Percentiles rank a stretch among this genome's conserved stretches.
Conservation (phyloP, 2,113 vertebrate species). For the Apodemus sylvaticus region DNA sequence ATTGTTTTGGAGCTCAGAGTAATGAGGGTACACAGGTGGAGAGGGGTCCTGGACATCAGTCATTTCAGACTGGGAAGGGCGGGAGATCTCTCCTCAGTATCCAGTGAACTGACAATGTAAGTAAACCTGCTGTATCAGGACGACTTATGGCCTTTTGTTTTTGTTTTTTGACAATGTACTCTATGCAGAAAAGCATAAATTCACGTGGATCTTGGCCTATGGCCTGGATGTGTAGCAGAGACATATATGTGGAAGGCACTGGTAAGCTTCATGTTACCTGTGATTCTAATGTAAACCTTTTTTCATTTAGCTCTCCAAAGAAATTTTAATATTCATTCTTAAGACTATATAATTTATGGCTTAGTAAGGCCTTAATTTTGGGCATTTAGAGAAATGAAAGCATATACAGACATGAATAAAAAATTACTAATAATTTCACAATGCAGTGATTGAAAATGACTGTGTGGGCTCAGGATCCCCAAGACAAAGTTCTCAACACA, state of each 20-base stretch:
- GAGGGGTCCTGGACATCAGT: background rate
- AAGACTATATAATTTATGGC: background rate
- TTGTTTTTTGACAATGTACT: slow-evolving; percentile 39
- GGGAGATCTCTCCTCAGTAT: background rate
- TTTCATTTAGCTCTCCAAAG: background rate
- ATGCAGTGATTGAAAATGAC: background rate
- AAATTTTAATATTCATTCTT: slow-evolving; percentile 2
- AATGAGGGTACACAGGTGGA: slow-evolving; percentile 43
- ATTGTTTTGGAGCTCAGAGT: slow-evolving; percentile 57
- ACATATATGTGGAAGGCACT: background rate
- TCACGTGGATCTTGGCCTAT: background rate
- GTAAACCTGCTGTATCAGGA: background rate
- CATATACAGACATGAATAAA: background rate
- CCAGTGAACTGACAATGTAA: background rate
- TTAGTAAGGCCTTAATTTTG: background rate
- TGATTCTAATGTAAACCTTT: background rate
- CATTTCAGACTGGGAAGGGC: slow-evolving; percentile 12
- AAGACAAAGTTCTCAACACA: background rate
- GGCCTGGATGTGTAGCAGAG: slow-evolving; percentile 15
- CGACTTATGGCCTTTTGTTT: background rate
- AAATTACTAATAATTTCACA: background rate
- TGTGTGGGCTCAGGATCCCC: background rate
- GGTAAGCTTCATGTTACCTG: background rate
- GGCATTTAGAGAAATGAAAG: slow-evolving; percentile 17
- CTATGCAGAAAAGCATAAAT: slow-evolving; percentile 8